Percentiles rank a stretch among this genome's conserved stretches.
phyloP scores from a whole-genome alignment of 2,797 vertebrate species.

The Enteromius afrohamiltoni region DNA sequence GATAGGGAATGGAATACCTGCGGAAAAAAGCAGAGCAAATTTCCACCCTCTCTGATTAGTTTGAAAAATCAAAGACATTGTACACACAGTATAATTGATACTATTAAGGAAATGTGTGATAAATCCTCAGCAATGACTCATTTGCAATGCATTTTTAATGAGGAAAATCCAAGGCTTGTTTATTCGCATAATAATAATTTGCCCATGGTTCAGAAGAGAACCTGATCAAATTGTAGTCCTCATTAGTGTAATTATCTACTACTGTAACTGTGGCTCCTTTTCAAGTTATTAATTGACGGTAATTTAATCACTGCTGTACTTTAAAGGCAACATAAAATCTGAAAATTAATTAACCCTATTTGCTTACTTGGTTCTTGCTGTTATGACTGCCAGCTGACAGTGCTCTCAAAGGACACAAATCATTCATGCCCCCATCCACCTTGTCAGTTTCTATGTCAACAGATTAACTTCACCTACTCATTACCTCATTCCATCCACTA shows the following conservation, averaged over 20 bases:
- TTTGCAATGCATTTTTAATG: conserved; percentile 15
- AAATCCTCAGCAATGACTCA: conserved; percentile 4
- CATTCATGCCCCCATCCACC: no score
- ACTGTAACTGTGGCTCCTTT: conserved; percentile 8
- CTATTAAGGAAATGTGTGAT: conserved; percentile 26
- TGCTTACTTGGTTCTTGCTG: not conserved
- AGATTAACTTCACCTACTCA: no score
- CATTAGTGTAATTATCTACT: conserved; percentile 28
- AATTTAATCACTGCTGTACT: not conserved
- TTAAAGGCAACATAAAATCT: conserved; percentile 16
- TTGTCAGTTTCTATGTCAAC: no score
- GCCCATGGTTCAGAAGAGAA: conserved; percentile 11
- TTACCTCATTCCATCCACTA: no score
- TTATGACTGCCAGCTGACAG: no score
- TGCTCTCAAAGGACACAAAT: no score
- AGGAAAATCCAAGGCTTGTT: conserved; percentile 41
- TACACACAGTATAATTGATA: conserved; percentile 30
- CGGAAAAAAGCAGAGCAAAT: conserved; percentile 40
- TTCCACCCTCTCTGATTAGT: conserved; percentile 28
- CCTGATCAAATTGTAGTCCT: conserved; percentile 19
- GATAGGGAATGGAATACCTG: conserved; percentile 97
- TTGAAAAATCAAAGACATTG: conserved; percentile 30
- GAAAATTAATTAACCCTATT: not conserved
- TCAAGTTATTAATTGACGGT: conserved; percentile 17
- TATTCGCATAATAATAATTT: conserved; percentile 14